Percentiles rank a stretch among this genome's conserved stretches.
phyloP scores from a whole-genome alignment of 1,140 invertebrate species.

The Drosophila bifasciata region DNA sequence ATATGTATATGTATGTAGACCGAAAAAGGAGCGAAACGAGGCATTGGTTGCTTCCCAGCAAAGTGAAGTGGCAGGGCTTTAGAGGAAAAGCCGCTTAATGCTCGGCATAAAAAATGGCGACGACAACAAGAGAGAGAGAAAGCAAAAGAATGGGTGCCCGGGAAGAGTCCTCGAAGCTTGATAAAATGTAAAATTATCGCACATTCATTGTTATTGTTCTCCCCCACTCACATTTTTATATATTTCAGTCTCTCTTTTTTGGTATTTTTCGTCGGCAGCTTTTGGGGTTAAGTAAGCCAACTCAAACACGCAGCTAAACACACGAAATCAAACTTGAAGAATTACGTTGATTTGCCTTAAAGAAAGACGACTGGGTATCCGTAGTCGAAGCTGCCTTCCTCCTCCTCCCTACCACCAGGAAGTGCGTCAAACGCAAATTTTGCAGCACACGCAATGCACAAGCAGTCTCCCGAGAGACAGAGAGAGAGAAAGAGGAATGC shows the following conservation, averaged over 20 bases:
- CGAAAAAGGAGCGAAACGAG: neutral
- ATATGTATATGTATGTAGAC: slow-evolving; percentile 27
- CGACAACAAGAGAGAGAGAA: slow-evolving; percentile 50
- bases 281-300: slow-evolving; percentile 72
- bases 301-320: slow-evolving; percentile 75
- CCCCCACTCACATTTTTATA: slow-evolving; percentile 14
- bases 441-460: slow-evolving; percentile 71
- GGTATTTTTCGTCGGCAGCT: slow-evolving; percentile 32
- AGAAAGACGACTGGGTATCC: slow-evolving; percentile 31
- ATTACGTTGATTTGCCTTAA: slow-evolving; percentile 77
- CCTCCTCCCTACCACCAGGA: slow-evolving; percentile 21
- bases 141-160: no score
- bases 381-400: slow-evolving; percentile 3
- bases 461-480: neutral
- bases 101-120: slow-evolving; percentile 79
- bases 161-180: slow-evolving; percentile 63
- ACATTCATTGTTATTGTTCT: slow-evolving; percentile 82
- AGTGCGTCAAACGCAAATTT: slow-evolving; percentile 74
- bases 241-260: slow-evolving; percentile 1
- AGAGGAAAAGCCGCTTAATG: slow-evolving; percentile 77
- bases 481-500: neutral
- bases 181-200: slow-evolving; percentile 83
- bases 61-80: slow-evolving; percentile 77
- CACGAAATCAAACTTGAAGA: slow-evolving; percentile 78
- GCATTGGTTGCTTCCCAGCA: slow-evolving; percentile 5